These are phyloP conservation scores for Lagothrix lagotricha DNA, from an alignment of 2,797 vertebrate genomes.

Conservation along the genomic window DNA sequence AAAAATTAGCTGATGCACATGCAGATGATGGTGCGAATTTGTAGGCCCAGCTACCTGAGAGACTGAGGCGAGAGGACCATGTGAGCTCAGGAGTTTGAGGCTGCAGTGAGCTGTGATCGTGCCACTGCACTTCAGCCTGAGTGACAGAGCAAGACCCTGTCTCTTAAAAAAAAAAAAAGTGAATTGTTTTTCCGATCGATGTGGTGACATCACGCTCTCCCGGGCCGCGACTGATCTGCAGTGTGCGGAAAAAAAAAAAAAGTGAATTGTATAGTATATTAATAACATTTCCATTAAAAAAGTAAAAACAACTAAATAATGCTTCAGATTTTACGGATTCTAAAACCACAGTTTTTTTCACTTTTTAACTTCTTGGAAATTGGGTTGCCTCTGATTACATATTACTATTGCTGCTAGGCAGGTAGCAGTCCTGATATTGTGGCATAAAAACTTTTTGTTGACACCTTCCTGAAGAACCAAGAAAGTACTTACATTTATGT, in stretches of 20 bases:
- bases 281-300: neutral
- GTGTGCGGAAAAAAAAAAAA: neutral
- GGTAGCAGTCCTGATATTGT: neutral
- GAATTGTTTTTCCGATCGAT: too few relatives aligned
- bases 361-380: neutral
- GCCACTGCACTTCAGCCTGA: neutral
- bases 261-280: neutral
- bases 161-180: neutral
- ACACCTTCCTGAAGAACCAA: neutral
- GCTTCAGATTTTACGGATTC: neutral
- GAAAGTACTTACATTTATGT: neutral
- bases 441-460: neutral
- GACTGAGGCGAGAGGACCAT: neutral
- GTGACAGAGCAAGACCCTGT: neutral
- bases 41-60: neutral
- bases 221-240: too few relatives aligned
- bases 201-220: too few relatives aligned
- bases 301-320: neutral
- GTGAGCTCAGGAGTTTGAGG: neutral
- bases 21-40: neutral
- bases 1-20: neutral
- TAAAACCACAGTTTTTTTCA: neutral
- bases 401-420: neutral
- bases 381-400: neutral
- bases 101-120: neutral